These are phyloP conservation scores for Cynopterus brachyotis DNA, from an alignment of 2,113 vertebrate species.

Conservation along the genomic window DNA sequence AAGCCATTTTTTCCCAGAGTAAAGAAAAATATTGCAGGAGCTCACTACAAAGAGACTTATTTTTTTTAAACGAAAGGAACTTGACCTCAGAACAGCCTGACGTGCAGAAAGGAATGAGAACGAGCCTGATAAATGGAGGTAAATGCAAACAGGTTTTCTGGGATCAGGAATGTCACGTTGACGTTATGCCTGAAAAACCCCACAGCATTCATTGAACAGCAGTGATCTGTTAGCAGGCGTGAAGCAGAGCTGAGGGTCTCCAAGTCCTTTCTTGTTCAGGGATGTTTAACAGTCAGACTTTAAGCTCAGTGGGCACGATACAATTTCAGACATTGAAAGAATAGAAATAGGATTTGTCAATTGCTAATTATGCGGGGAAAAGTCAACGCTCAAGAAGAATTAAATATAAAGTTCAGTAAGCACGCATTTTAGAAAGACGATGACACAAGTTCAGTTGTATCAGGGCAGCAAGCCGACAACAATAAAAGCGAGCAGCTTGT, in stretches of 20 bases:
- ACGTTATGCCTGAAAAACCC: too few species aligned
- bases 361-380: background rate
- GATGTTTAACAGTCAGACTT: background rate
- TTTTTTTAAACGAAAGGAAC: too few species aligned
- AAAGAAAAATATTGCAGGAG: background rate
- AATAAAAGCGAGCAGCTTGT: background rate
- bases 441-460: too few species aligned
- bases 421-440: background rate
- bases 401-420: background rate
- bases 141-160: too few species aligned
- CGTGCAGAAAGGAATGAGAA: too few species aligned
- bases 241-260: too few species aligned
- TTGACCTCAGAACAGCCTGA: too few species aligned
- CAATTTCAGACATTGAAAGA: background rate
- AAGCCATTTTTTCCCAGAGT: background rate
- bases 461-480: background rate
- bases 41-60: background rate
- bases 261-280: too few species aligned
- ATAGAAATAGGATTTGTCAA: background rate
- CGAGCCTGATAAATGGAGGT: too few species aligned
- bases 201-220: too few species aligned
- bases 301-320: background rate
- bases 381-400: background rate
- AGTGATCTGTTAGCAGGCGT: too few species aligned
- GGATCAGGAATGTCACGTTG: too few species aligned